These are phyloP conservation scores for Antrozous pallidus DNA, from an alignment of 2,797 vertebrate species.

Conservation along the genomic window DNA sequence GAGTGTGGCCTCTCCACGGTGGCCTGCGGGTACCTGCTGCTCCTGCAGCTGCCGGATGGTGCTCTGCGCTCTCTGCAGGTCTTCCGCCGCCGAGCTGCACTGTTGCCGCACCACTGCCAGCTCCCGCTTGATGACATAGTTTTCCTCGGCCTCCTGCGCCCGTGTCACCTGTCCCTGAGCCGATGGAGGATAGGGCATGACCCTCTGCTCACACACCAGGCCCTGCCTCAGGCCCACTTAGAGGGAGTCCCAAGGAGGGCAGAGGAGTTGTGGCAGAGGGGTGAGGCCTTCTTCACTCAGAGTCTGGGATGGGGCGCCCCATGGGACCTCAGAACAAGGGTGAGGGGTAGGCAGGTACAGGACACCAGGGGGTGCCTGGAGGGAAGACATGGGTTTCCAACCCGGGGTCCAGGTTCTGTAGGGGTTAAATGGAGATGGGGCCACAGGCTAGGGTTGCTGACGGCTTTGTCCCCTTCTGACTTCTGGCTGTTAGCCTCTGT, in stretches of 20 bases:
- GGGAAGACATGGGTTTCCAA: not conserved
- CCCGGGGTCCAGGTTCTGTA: not conserved
- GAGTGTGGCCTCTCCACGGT: not conserved
- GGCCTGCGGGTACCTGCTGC: conserved; percentile 85
- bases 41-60: conserved; percentile 92
- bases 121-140: conserved; percentile 95
- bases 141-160: conserved; percentile 96
- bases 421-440: not conserved
- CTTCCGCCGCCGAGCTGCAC: conserved; percentile 88
- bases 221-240: not conserved
- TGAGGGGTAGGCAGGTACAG: not conserved
- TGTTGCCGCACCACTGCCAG: conserved; percentile 93
- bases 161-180: conserved; percentile 94
- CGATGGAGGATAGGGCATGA: not conserved
- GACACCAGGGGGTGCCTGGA: not conserved
- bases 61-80: conserved; percentile 91
- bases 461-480: not conserved
- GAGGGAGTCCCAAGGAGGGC: not conserved
- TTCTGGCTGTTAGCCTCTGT: not conserved
- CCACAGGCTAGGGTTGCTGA: not conserved
- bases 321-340: not conserved
- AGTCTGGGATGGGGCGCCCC: conserved; percentile 49
- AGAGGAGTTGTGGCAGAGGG: not conserved
- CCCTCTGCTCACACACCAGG: not conserved
- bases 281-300: not conserved